These are phyloP conservation scores for Aurelia aurita complex sp. Pacific DNA, from an alignment of 30 jellyfish, hydroid and myxozoan genomes.

Conservation along the genomic window DNA sequence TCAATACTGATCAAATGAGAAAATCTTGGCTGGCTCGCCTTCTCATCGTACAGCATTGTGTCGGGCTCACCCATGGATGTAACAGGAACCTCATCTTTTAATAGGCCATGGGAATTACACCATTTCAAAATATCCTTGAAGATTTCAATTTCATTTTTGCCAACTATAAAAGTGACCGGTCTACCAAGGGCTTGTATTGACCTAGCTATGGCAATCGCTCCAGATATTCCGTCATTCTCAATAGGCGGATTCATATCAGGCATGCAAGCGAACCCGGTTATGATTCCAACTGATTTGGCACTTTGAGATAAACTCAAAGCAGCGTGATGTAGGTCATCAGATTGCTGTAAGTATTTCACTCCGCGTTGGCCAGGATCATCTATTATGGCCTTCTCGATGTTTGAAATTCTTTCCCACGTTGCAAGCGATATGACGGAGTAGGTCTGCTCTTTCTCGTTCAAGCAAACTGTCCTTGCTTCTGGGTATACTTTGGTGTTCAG, in stretches of 20 bases:
- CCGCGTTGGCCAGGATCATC: constrained; percentile 87
- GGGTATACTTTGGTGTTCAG: constrained; percentile 69
- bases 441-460: constrained; percentile 35
- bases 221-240: constrained; percentile 93
- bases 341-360: constrained; percentile 34
- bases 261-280: constrained; percentile 85
- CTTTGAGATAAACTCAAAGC: constrained; percentile 70
- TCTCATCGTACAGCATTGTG: constrained; percentile 52
- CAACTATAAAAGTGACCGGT: constrained; percentile 80
- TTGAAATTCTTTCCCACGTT: constrained; percentile 33
- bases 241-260: constrained; percentile 54
- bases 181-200: constrained; percentile 77
- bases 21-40: constrained; percentile 53
- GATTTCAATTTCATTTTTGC: constrained; percentile 22
- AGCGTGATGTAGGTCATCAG: constrained; percentile 69
- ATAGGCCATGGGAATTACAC: constrained; percentile 60
- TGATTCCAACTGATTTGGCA: constrained; percentile 75
- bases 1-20: constrained; percentile 90
- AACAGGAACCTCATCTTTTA: constrained; percentile 67
- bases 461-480: constrained; percentile 71
- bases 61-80: constrained; percentile 23
- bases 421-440: constrained; percentile 65
- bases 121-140: constrained; percentile 34
- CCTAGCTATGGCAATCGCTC: constrained; percentile 83
- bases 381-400: constrained; percentile 37